Percentiles rank a stretch among this genome's conserved stretches.
phyloP scores from a whole-genome alignment of 2,797 vertebrate genomes.

The Tolypeutes matacus region DNA sequence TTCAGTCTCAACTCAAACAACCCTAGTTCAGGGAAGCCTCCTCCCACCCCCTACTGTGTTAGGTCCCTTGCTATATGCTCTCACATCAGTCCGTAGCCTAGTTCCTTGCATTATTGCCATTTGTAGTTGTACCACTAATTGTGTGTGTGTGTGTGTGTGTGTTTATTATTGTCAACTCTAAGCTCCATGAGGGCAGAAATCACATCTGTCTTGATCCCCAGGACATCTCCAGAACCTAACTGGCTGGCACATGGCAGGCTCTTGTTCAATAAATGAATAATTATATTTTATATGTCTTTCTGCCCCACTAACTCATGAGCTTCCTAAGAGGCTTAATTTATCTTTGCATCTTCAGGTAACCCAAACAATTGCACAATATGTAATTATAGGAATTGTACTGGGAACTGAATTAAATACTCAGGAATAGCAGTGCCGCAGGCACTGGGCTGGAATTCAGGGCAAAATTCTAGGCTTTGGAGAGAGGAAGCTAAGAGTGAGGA shows the following conservation, averaged over 20 bases:
- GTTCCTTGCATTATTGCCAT: background rate
- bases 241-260: background rate
- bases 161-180: background rate
- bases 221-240: background rate
- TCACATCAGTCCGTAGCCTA: background rate
- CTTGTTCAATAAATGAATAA: background rate
- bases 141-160: background rate
- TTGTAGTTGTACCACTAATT: background rate
- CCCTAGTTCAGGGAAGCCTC: background rate
- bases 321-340: conserved; percentile 20
- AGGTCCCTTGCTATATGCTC: background rate
- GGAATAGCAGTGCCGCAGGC: background rate
- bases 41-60: background rate
- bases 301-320: background rate
- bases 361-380: background rate
- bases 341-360: background rate
- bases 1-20: background rate
- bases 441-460: background rate
- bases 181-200: background rate
- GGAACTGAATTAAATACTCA: background rate
- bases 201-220: background rate
- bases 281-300: background rate
- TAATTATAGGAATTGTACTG: background rate
- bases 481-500: background rate
- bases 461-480: background rate